Evolutionary conservation across 30 jellyfish, hydroid and myxozoan species (phyloP).

Genomic region (Cassiopea xamachana): DNA sequence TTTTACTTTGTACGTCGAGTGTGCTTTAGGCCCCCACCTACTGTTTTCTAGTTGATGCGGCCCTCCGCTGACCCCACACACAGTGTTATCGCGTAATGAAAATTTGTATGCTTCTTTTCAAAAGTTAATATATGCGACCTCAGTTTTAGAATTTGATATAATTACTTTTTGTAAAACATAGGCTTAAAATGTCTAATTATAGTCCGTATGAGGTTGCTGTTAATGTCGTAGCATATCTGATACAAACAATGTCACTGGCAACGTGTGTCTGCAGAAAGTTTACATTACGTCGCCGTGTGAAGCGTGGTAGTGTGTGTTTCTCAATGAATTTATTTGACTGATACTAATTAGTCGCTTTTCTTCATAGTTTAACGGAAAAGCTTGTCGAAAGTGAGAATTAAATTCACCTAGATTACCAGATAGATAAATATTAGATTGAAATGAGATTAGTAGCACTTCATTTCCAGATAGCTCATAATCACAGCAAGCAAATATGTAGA

Average conservation of each 20-base stretch:
- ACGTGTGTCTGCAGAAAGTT: conserved; percentile 10
- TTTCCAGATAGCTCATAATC: conserved; percentile 1
- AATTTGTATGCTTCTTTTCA: no score
- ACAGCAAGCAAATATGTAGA: neutral
- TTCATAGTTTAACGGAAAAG: conserved; percentile 21
- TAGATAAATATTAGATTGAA: conserved; percentile 4
- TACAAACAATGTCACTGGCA: neutral
- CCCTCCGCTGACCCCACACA: no score
- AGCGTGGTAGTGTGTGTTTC: conserved; percentile 26
- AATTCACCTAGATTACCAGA: neutral
- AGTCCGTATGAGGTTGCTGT: neutral
- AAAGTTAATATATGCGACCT: neutral
- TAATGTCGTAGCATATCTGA: neutral
- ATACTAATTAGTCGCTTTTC: conserved; percentile 7
- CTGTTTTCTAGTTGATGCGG: no score
- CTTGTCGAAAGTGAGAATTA: conserved; percentile 24
- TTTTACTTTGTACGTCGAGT: no score
- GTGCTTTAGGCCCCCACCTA: no score
- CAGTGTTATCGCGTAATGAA: no score
- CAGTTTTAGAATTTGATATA: neutral
- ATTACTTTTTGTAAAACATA: neutral
- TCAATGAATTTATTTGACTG: neutral
- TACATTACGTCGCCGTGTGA: conserved; percentile 37
- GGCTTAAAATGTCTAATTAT: neutral
- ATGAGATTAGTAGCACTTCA: conserved; percentile 29